Percentiles rank a stretch among this genome's conserved stretches.
phyloP scores from a whole-genome alignment of 2,888 invertebrate species.

The Phanerotoma sp. region DNA sequence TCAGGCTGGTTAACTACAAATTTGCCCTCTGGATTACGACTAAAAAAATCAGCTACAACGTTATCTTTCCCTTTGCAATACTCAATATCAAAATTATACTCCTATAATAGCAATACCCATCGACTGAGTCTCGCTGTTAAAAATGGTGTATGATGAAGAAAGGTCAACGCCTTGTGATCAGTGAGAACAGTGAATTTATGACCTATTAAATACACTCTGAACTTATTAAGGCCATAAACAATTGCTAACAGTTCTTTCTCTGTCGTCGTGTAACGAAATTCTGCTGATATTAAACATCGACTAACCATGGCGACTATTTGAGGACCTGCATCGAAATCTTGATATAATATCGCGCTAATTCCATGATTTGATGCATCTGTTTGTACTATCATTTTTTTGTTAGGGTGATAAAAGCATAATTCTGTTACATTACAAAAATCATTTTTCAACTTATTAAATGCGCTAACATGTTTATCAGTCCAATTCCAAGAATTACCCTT shows the following conservation, averaged over 20 bases:
- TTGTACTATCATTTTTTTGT: slow-evolving; percentile 26
- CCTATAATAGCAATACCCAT: slow-evolving; percentile 37
- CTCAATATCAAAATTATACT: slow-evolving; percentile 34
- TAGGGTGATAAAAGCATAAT: slow-evolving; percentile 23
- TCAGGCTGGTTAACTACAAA: background rate
- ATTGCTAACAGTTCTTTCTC: slow-evolving; percentile 40
- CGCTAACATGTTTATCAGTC: slow-evolving; percentile 24
- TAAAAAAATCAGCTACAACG: slow-evolving; percentile 36
- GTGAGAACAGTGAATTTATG: slow-evolving; percentile 32
- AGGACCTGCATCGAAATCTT: slow-evolving; percentile 5
- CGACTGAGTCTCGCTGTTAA: slow-evolving; percentile 32
- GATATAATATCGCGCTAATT: slow-evolving; percentile 34
- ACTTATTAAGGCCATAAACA: slow-evolving; percentile 34
- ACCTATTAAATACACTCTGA: slow-evolving; percentile 36
- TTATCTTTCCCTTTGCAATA: slow-evolving; percentile 38
- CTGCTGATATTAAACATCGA: slow-evolving; percentile 29
- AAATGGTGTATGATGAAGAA: slow-evolving; percentile 35
- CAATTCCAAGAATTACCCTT: slow-evolving; percentile 28
- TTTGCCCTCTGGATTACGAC: slow-evolving; percentile 25
- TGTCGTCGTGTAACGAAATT: slow-evolving; percentile 33
- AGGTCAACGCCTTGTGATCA: slow-evolving; percentile 38
- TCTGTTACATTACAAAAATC: slow-evolving; percentile 25
- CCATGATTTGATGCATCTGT: slow-evolving; percentile 31
- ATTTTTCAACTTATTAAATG: slow-evolving; percentile 28
- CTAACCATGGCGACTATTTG: slow-evolving; percentile 35